phyloP scores from a whole-genome alignment of 2,888 invertebrate species.

The Agrilus biguttatus region DNA sequence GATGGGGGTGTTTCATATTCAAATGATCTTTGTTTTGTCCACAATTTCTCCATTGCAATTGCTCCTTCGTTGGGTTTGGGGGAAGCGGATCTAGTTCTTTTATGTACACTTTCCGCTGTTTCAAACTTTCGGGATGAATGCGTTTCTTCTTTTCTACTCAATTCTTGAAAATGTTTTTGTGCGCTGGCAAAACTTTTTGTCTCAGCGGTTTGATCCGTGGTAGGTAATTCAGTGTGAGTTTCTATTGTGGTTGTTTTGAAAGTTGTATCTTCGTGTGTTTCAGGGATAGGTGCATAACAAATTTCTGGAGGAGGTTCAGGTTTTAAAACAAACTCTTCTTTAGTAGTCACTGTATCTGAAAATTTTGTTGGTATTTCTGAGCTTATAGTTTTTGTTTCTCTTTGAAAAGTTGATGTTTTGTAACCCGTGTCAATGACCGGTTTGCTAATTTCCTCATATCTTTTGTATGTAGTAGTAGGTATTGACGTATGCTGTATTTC shows the following conservation, averaged over 20 bases:
- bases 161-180: constrained; percentile 8
- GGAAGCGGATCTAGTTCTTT: constrained; percentile 24
- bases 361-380: background rate
- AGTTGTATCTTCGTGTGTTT: constrained; percentile 35
- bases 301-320: constrained; percentile 61
- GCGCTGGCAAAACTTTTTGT: background rate
- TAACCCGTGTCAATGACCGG: constrained; percentile 1
- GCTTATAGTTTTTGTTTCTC: background rate
- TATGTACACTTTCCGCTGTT: constrained; percentile 2
- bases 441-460: constrained; percentile 24
- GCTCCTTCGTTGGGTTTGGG: constrained; percentile 49
- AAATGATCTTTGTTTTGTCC: constrained; percentile 32
- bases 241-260: constrained; percentile 22
- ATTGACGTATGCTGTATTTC: constrained; percentile 22
- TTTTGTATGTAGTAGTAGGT: constrained; percentile 29
- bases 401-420: background rate
- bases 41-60: constrained; percentile 52
- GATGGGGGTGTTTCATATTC: constrained; percentile 18
- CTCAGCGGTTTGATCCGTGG: constrained; percentile 25
- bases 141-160: constrained; percentile 20
- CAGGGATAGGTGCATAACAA: constrained; percentile 41
- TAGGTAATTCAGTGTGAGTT: constrained; percentile 28
- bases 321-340: constrained; percentile 38
- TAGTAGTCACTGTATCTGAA: constrained; percentile 7
- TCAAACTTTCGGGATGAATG: constrained; percentile 4